Evolutionary conservation across 2,888 invertebrate genomes (phyloP), one percentile per base, ranked within the genome.

Genomic region (Linnaemya tessellans): DNA sequence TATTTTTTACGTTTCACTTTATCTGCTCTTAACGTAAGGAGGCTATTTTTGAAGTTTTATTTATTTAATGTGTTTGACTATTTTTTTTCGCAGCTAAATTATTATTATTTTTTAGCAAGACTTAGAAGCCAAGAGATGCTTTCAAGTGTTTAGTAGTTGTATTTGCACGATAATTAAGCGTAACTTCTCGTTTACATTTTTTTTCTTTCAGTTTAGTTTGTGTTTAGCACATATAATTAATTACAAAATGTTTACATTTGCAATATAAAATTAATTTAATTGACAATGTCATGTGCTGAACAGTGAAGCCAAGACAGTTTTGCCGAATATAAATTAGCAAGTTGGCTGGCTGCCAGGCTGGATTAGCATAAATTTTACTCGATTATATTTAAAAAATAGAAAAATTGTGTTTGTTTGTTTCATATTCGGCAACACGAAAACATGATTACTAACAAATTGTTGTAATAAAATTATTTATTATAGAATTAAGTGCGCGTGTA

Each of bases 231-330:
- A 22, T 75, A 20, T 75, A 82, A 85, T 85, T 85, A 85, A 85
- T 85, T 81, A 80, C 38, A 43, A 82, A 77, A 80, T 70, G 79
- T 85, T 79, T 58, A 79, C 70, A 58, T 71, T 81, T 71, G 68
- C 35, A 75, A 78, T 81, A 70, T 65, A 41, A 74, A 74, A 82
- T 78, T 75, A 82, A 85, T 79, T 79, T 46, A 82, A 79, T 58
- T 85, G 85, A 85, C 85, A 85, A 74, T 51, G 79, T 79, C 81
- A 82, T 75, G 81, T 81, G 78, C 70, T 78, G 49, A 60, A 68
- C 71, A 71, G 62, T 20, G 56, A 56, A 77, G 58, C 56, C 41
- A 58, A 77, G 77, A 82, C 77, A 82, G 51, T 51, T 22, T 35
- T 74, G 62, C 38, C 11, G 49, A 73, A 35, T 20, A 3, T 46